Evolutionary conservation across 2,797 vertebrate genomes (phyloP).

Genomic region (Astyanax mexicanus): DNA sequence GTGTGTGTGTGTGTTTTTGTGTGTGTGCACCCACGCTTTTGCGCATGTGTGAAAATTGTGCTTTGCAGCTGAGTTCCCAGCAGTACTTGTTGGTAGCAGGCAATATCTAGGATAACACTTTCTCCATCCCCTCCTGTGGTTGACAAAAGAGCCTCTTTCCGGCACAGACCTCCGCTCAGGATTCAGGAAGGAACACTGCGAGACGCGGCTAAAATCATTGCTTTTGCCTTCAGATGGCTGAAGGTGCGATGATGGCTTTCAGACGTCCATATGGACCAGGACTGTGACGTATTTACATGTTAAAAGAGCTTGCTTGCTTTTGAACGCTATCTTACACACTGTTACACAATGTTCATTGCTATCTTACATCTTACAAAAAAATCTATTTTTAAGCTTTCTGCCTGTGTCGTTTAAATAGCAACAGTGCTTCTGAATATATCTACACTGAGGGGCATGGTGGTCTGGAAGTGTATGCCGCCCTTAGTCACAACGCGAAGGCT

Average conservation of each 20-base stretch:
- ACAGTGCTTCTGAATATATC: too few species aligned
- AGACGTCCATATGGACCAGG: neutral
- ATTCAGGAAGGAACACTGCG: neutral
- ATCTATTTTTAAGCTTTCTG: too few species aligned
- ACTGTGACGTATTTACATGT: neutral
- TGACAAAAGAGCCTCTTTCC: slow-evolving; percentile 23
- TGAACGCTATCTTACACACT: too few species aligned
- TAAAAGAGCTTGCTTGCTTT: too few species aligned
- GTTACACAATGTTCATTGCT: too few species aligned
- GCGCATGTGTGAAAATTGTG: slow-evolving; percentile 20
- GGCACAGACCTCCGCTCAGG: neutral
- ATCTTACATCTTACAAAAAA: too few species aligned
- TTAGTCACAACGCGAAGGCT: too few species aligned
- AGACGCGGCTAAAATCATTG: neutral
- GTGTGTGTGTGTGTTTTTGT: too few species aligned
- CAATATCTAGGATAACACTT: slow-evolving; percentile 44
- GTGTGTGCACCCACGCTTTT: slow-evolving; percentile 42
- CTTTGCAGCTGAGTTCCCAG: slow-evolving; percentile 41
- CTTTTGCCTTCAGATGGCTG: neutral
- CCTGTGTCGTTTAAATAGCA: too few species aligned
- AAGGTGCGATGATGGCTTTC: neutral
- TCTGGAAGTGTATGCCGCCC: too few species aligned
- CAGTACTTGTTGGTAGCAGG: slow-evolving; percentile 46
- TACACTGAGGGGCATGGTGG: too few species aligned
- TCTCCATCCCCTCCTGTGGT: slow-evolving; percentile 27